Base-by-base conservation (phyloP, 2,797 vertebrate genomes). In the Sebastes nivosus region DNA sequence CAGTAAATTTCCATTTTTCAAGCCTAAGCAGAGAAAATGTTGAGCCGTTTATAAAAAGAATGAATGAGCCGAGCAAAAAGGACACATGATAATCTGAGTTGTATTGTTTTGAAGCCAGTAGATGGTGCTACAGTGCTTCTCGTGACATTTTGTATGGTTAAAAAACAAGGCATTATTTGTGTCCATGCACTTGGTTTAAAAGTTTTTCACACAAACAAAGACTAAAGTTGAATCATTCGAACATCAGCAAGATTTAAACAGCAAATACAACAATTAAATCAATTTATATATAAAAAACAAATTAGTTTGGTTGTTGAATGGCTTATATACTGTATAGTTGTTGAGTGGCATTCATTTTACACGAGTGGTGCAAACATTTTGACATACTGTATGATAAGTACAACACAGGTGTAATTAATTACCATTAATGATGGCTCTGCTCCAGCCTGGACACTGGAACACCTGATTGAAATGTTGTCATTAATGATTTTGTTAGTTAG, bases 101-200 rank as follows among this genome's bases (percentile, higher is more conserved):
- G 25, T 4, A 3, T 5, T 55, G 54, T 52, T 46, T 29, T 30
- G 14, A 60, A 60, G 55, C 83, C 93, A 92, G 55, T 76, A 92
- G 92, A 84, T 91, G 92, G 92, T 2, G 87, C 76, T 81, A 12
- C 32, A 80, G 85, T 30, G 29, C 81, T 82, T 72, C 34, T 14
- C 71, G 50, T 36, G 42, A 65, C 4, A 14, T 65, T 16, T 61
- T 73, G 13, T 5, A 9, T 24, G 12, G 2, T 25, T 59, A 11
- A 68, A 20, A 63, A 0, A 29, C 10, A 24, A 54, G 5, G 4
- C 14, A 38, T 38, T 6, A 20, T 14, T 57, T 55, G 20, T 38
- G 3, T n/a, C 52, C 24, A 52, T 52, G 22, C 55, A 72, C 13
- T 50, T 8, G 75, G 16, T 61, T 27, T 29, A 50, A 63, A 82